A percentile compares a stretch with the other conserved stretches of the same genome.
Conservation (phyloP, 2,888 invertebrate genomes). For the Limenitis camilla region DNA sequence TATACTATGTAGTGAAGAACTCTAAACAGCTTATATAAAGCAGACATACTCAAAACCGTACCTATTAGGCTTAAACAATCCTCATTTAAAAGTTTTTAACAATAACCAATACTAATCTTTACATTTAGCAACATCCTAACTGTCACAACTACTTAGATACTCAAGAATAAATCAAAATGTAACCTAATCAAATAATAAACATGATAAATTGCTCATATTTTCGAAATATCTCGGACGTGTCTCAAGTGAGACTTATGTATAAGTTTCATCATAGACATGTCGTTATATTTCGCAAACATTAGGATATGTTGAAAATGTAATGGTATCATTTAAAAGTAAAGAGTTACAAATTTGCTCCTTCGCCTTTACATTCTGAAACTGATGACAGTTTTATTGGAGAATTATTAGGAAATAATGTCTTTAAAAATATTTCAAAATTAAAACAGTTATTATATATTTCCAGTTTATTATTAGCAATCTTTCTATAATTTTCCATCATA, state of each 20-base stretch:
- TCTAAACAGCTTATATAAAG: too few relatives aligned
- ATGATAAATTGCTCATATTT: background rate
- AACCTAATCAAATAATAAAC: background rate
- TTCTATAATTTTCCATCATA: slow-evolving; percentile 4
- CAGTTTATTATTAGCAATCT: background rate
- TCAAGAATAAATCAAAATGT: background rate
- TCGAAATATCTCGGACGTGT: slow-evolving; percentile 2
- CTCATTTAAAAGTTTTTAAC: too few relatives aligned
- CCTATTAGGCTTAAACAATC: too few relatives aligned
- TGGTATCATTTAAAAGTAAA: slow-evolving; percentile 4
- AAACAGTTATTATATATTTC: too few relatives aligned
- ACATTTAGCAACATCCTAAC: too few relatives aligned
- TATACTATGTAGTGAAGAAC: too few relatives aligned
- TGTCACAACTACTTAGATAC: background rate
- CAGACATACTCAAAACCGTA: too few relatives aligned
- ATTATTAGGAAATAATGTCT: too few relatives aligned
- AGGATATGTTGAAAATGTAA: slow-evolving; percentile 4
- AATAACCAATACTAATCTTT: too few relatives aligned
- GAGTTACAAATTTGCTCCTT: background rate
- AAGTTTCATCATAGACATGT: slow-evolving; percentile 1
- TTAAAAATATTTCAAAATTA: too few relatives aligned
- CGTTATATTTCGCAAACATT: slow-evolving; percentile 3
- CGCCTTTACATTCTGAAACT: too few relatives aligned
- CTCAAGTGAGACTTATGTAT: slow-evolving; percentile 3
- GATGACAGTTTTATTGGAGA: too few relatives aligned